Evolutionary conservation across 37 sponge, comb jelly and placozoan genomes (phyloP).

Genomic region (Diacarnus erythraeanus): DNA sequence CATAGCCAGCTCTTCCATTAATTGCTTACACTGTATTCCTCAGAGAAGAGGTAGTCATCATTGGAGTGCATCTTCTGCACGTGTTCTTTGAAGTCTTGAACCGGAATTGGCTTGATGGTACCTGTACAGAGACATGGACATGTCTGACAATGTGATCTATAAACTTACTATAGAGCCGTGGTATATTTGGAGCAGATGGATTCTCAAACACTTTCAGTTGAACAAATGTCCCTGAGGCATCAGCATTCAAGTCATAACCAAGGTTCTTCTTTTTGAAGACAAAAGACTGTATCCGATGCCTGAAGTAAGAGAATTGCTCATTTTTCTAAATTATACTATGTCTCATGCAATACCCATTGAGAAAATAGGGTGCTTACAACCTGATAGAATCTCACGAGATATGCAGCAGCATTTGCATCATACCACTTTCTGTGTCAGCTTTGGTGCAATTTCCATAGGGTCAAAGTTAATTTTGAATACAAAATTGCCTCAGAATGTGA

Average conservation of each 20-base stretch:
- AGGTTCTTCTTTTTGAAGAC: neutral
- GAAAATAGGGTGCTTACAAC: too few relatives aligned
- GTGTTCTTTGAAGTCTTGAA: slow-evolving; percentile 66
- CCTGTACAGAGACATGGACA: slow-evolving; percentile 11
- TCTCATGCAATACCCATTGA: too few relatives aligned
- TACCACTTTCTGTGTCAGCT: too few relatives aligned
- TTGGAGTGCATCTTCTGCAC: slow-evolving; percentile 77
- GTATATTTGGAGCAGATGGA: neutral
- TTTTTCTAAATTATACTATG: too few relatives aligned
- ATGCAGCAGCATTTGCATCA: too few relatives aligned
- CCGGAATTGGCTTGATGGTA: slow-evolving; percentile 45
- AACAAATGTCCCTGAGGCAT: neutral
- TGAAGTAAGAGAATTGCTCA: too few relatives aligned
- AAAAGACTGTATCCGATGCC: too few relatives aligned
- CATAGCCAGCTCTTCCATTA: neutral
- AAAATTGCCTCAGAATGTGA: too few relatives aligned
- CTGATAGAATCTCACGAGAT: too few relatives aligned
- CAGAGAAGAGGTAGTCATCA: slow-evolving; percentile 85
- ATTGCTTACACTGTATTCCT: slow-evolving; percentile 68
- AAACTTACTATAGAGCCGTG: neutral
- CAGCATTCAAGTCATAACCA: slow-evolving; percentile 3
- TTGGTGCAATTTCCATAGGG: too few relatives aligned
- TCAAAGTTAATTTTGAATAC: too few relatives aligned
- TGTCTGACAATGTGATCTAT: too few relatives aligned
- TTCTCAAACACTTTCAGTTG: neutral